Evolutionary conservation across 2,113 vertebrate species (phyloP).

Genomic region (Uria aalge): DNA sequence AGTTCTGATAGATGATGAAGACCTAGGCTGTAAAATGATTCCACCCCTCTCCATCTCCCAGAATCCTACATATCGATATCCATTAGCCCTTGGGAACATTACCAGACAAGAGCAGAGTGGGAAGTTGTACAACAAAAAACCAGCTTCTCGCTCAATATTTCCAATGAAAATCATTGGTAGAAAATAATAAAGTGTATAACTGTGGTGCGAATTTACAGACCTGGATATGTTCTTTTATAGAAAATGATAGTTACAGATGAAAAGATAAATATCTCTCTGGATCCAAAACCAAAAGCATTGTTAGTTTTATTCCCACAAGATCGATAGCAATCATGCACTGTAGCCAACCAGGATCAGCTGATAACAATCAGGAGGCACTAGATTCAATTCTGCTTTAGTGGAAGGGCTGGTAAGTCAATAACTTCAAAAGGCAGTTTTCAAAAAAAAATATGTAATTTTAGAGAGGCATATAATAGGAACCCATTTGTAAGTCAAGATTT

Average conservation of each 20-base stretch:
- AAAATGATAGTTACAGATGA: constrained; percentile 42
- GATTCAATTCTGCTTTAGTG: constrained; percentile 61
- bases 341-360: constrained; percentile 47
- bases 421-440: background rate
- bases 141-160: background rate
- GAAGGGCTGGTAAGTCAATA: constrained; percentile 48
- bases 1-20: background rate
- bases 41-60: background rate
- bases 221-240: constrained; percentile 20
- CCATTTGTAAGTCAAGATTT: constrained; percentile 10
- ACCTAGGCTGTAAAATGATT: background rate
- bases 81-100: background rate
- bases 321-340: constrained; percentile 66
- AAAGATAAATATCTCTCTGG: constrained; percentile 43
- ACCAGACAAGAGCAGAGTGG: background rate
- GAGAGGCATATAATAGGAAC: background rate
- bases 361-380: constrained; percentile 47
- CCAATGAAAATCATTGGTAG: background rate
- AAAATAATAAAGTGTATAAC: background rate
- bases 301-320: constrained; percentile 55
- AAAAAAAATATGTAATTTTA: background rate
- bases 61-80: background rate
- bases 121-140: background rate
- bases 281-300: constrained; percentile 37
- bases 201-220: background rate